Evolutionary conservation across 2,888 invertebrate species (phyloP), one percentile per base, ranked within the genome.

Genomic region (Platypus cylindrus): DNA sequence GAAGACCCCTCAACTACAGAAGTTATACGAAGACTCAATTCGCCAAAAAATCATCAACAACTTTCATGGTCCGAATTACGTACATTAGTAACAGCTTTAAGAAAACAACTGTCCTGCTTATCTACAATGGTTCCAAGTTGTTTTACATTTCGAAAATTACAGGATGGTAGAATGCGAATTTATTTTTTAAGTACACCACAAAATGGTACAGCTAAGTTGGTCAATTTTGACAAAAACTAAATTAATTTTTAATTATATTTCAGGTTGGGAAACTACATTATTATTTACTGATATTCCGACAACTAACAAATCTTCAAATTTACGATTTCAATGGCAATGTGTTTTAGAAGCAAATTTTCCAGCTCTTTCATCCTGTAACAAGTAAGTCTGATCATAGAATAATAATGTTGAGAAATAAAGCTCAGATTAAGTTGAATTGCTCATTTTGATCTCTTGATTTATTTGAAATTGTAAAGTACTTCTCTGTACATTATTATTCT

Each of bases 181-280:
- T 94, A 93, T 61, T 94, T 91, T 59, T 68, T 94, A 41, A 81
- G 87, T 48, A 83, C 84, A 14, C 85, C 86, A 0, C 79, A 80
- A 32, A 85, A 84, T 52, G 83, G 84, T 41, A 20, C 5, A 7
- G 9, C 9, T 20, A 20, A 20, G 20, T 20, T 7, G 20, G 20
- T 7, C 20, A 20, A 9, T 25, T 25, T 25, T 25, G 11, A 25
- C 11, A 9, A 5, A 3, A 22, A 3, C 11, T 3, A 14, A 17
- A 32, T 16, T 13, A 12, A 26, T 15, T 34, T 27, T 18, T 28
- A 17, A 14, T 30, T 35, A 5, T n/a, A n/a, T 29, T 29, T 12
- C 28, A 41, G 41, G 41, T 11, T 84, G 89, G 75, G 91, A 93
- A 60, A 86, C 86, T 2, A 91, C 90, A 0, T 63, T 93, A 8